phyloP scores from a whole-genome alignment of 1,140 invertebrate genomes.

The Phymastichus coffea region DNA sequence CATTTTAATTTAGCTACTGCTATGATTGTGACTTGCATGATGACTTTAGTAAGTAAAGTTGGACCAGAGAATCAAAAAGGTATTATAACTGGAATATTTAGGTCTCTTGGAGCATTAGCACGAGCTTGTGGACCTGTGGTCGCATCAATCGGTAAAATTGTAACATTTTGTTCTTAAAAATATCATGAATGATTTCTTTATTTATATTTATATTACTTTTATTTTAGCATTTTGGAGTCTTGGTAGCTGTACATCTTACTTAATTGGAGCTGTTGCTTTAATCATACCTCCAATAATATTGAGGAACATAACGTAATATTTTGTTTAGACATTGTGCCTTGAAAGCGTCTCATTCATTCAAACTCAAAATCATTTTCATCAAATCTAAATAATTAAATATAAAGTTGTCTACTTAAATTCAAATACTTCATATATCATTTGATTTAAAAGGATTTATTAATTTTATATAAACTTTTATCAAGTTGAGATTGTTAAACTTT shows the following conservation, averaged over 20 bases:
- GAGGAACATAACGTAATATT: slow-evolving; percentile 22
- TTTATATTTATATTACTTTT: slow-evolving; percentile 27
- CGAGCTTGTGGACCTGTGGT: slow-evolving; percentile 88
- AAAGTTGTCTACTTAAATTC: too few relatives aligned
- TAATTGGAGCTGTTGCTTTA: slow-evolving; percentile 68
- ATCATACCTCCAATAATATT: slow-evolving; percentile 69
- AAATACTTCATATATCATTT: too few relatives aligned
- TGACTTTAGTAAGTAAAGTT: slow-evolving; percentile 82
- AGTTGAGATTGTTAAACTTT: too few relatives aligned
- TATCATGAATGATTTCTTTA: background rate
- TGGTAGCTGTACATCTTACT: slow-evolving; percentile 72
- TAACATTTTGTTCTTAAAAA: slow-evolving; percentile 19
- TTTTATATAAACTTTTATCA: too few relatives aligned
- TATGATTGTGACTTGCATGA: slow-evolving; percentile 92
- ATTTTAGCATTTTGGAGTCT: slow-evolving; percentile 76
- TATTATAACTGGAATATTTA: slow-evolving; percentile 87
- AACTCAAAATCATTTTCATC: too few relatives aligned
- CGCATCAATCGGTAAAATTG: slow-evolving; percentile 70
- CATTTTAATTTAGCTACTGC: slow-evolving; percentile 73
- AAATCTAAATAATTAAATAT: too few relatives aligned
- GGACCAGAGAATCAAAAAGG: slow-evolving; percentile 86
- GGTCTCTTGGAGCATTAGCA: slow-evolving; percentile 91
- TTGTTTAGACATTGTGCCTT: slow-evolving; percentile 13
- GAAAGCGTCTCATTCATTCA: too few relatives aligned
- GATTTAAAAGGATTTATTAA: too few relatives aligned